Evolutionary conservation across 92 coral and sea anemone genomes (phyloP), one percentile per base, ranked within the genome.

Genomic region (Galaxea fascicularis): DNA sequence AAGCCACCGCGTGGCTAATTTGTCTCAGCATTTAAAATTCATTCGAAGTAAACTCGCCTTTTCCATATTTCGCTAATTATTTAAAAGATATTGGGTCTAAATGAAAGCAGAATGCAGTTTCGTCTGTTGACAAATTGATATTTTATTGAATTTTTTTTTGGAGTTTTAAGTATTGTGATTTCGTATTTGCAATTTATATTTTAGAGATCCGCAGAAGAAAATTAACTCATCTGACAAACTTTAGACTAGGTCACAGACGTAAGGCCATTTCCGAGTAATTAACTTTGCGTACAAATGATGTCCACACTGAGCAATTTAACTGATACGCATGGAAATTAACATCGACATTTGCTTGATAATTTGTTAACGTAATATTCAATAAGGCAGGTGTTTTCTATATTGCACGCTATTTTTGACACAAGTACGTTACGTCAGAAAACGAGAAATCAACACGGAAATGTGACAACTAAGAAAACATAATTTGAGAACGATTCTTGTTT

Each of bases 371-470:
- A 35, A 2, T 35, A 6, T 35, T 2, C 2, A 35, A 35, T 6
- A 6, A 35, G 41, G 2, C 2, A 2, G 6, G 41, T 6, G 2
- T 35, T 35, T 6, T 35, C 41, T 2, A 35, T 35, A 35, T 35
- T 35, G 6, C 2, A 35, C 41, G 41, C 41, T 6, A 35, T 35
- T 35, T 35, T 35, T 35, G 41, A 35, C 41, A 35, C 41, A 35
- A 35, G 3, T 35, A 6, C 41, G 3, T 35, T 35, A 35, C 11
- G 0, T 10, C 56, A 26, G 63, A 7, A 52, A 27, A 27, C 8
- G 20, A 31, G 14, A 76, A 31, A 21, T 76, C 49, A n/a, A 41
- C 68, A 39, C 52, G 80, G 80, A 58, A 39, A 58, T 30, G 15
- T 28, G 58, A 58, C 58, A 76, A 30, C 10, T 5, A 11, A 75